Evolutionary conservation across 2,113 vertebrate genomes (phyloP).

Genomic region (Boleophthalmus pectinirostris): DNA sequence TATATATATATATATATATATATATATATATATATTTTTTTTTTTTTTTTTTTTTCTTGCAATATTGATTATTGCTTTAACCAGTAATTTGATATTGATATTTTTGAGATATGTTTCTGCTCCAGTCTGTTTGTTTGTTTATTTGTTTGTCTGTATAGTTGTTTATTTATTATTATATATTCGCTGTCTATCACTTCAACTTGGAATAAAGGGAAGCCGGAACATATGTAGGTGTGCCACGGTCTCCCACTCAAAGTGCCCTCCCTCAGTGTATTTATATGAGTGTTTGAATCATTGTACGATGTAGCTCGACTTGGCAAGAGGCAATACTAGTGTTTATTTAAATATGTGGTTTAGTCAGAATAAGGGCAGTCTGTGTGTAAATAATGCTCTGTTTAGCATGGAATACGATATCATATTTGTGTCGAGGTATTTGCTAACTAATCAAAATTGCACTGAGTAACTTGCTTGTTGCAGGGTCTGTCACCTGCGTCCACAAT

Average conservation of each 20-base stretch:
- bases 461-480: too few species aligned
- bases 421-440: background rate
- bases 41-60: too few species aligned
- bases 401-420: background rate
- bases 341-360: constrained; percentile 8
- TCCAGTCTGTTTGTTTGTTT: constrained; percentile 4
- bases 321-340: constrained; percentile 4
- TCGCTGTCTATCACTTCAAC: constrained; percentile 18
- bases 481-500: too few species aligned
- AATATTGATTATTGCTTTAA: too few species aligned
- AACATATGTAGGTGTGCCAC: constrained; percentile 49
- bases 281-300: constrained; percentile 30
- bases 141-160: background rate
- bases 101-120: too few species aligned
- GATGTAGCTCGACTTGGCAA: constrained; percentile 20
- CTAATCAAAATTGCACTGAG: too few species aligned
- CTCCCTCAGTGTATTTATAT: constrained; percentile 34
- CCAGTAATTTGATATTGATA: too few species aligned
- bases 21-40: too few species aligned
- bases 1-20: too few species aligned
- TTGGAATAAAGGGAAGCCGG: constrained; percentile 14
- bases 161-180: too few species aligned
- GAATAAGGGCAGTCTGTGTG: constrained; percentile 3
- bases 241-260: constrained; percentile 35
- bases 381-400: constrained; percentile 21